Base-by-base conservation (phyloP, 2,888 invertebrate genomes). In the Tuberolachnus salignus region DNA sequence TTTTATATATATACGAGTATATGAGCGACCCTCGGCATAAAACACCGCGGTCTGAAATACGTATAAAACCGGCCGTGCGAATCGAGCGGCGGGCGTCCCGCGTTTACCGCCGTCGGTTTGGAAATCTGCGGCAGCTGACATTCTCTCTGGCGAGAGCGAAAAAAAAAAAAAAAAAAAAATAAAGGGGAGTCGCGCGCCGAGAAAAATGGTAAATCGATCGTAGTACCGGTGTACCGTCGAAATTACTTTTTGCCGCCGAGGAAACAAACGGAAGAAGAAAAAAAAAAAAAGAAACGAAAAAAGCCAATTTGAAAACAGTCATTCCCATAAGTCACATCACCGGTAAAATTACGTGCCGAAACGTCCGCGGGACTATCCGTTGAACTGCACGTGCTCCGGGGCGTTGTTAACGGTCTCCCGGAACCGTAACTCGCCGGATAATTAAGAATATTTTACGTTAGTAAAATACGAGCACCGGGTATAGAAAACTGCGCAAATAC, bases 151-250 rank as follows among this genome's bases (percentile, higher is more conserved):
- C 14, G 59, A 57, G 67, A 67, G n/a, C n/a, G n/a, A n/a, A n/a
- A n/a, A n/a, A n/a, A n/a, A n/a, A n/a, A n/a, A n/a, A n/a, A n/a
- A n/a, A n/a, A n/a, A n/a, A n/a, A n/a, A n/a, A n/a, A n/a, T n/a
- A 34, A 49, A 44, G 67, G 74, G 67, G 66, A 67, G 46, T 49
- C 14, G 19, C 3, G 19, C 67, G 66, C 34, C 34, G 66, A 67
- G 66, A 78, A 78, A 78, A 78, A 78, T 67, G 53, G 75, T 55
- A 67, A 67, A 78, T 78, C 75, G 57, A 78, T 78, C 67, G 66
- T 57, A n/a, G n/a, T n/a, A n/a, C n/a, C 26, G 59, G 3, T 26
- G 75, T 57, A 57, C 66, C 26, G 66, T 64, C 4, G 67, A 59
- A 78, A 78, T 51, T 67, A 69, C 67, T 78, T 67, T 75, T 75